phyloP scores from a whole-genome alignment of 2,888 invertebrate species.

The Noctua comes region DNA sequence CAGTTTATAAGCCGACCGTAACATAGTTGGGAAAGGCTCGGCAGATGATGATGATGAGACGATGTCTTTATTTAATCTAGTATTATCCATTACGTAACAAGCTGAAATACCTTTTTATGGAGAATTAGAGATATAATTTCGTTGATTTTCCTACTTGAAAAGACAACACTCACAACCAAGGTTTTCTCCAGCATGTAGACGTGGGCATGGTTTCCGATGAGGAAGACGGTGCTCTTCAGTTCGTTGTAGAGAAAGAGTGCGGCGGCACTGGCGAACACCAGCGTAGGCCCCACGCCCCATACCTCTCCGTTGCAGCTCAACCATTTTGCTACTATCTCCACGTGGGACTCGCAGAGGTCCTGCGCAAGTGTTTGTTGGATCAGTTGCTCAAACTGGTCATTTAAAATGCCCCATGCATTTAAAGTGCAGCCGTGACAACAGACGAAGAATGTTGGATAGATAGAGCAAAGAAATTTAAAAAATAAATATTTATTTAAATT shows the following conservation, averaged over 20 bases:
- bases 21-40: not conserved
- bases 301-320: slow-evolving; percentile 88
- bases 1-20: not conserved
- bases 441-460: not conserved
- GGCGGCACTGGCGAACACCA: slow-evolving; percentile 87
- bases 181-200: slow-evolving; percentile 82
- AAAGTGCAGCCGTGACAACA: no score
- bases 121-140: not conserved
- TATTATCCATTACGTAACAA: not conserved
- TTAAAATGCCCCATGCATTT: no score
- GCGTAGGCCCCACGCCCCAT: slow-evolving; percentile 87
- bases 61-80: not conserved
- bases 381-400: not conserved
- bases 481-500: no score
- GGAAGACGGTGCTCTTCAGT: slow-evolving; percentile 80
- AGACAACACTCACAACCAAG: slow-evolving; percentile 74
- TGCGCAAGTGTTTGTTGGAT: slow-evolving; percentile 54
- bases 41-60: not conserved
- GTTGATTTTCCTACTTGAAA: not conserved
- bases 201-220: slow-evolving; percentile 77
- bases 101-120: not conserved
- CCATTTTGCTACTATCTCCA: slow-evolving; percentile 82
- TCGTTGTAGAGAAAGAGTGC: slow-evolving; percentile 87
- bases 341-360: slow-evolving; percentile 77
- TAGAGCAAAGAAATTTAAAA: not conserved